Percentiles rank a stretch among this genome's conserved stretches.
Conservation (phyloP, 2,888 invertebrate species). For the Falcaria lacertinaria region DNA sequence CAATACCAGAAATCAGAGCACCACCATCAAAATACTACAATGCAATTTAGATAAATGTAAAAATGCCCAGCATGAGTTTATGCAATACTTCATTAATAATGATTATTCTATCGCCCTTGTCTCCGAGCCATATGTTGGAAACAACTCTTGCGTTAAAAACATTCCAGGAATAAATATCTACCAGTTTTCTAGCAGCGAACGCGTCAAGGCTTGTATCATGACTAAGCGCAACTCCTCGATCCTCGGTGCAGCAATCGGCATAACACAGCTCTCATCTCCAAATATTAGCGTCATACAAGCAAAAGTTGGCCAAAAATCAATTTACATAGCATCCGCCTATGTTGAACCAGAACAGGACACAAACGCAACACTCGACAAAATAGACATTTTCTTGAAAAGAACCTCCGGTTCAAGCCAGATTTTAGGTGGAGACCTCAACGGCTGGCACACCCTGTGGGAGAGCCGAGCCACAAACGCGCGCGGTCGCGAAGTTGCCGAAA, state of each 20-base stretch:
- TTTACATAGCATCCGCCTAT: constrained; percentile 8
- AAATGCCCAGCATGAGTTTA: background rate
- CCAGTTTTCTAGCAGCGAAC: constrained; percentile 1
- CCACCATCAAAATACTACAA: too few species aligned
- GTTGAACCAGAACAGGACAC: constrained; percentile 10
- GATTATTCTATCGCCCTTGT: constrained; percentile 6
- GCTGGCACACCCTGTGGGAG: constrained; percentile 21
- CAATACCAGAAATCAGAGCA: too few species aligned
- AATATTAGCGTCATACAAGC: constrained; percentile 7
- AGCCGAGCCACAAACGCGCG: constrained; percentile 5
- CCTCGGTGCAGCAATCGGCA: constrained; percentile 2
- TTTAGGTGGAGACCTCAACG: constrained; percentile 22
- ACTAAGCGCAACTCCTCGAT: background rate
- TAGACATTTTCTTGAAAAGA: constrained; percentile 5
- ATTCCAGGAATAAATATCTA: constrained; percentile 2
- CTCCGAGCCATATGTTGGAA: constrained; percentile 9
- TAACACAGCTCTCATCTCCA: constrained; percentile 4
- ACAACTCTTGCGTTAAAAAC: background rate
- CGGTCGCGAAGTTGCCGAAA: background rate
- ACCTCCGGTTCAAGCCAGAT: constrained; percentile 3
- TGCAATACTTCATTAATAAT: background rate
- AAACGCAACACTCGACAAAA: background rate
- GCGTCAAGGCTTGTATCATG: constrained; percentile 4
- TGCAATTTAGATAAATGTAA: background rate
- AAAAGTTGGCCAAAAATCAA: background rate